Evolutionary conservation across 2,888 invertebrate genomes (phyloP), one percentile per base, ranked within the genome.

Genomic region (Celastrina argiolus): DNA sequence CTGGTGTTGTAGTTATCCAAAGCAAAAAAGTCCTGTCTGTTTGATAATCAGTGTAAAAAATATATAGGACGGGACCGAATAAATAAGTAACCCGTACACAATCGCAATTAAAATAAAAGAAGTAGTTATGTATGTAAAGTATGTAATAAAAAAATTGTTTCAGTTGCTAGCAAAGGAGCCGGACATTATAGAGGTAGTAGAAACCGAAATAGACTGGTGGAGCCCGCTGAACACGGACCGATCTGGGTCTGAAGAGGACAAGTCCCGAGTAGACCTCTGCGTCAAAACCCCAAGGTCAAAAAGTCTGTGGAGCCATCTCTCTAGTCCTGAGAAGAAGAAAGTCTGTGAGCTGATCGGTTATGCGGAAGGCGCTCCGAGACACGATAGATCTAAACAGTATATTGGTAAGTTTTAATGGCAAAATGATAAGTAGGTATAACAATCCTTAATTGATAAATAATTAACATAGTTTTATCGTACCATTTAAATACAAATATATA

Each of bases 281-380:
- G 92, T 93, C 0, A 91, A 91, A 74, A 87, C 87, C 0, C 93
- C 92, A 70, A 87, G 92, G 65, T 88, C 90, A 56, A 84, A 89
- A 70, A 92, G 90, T 0, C 76, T 93, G 42, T 93, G 93, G 91
- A 93, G 93, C 26, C 93, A 94, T 72, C 88, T 95, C 42, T 93
- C 93, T 0, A 93, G 93, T 68, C 93, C 94, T 26, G 94, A 94
- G 74, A 94, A 91, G 78, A 87, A 90, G 74, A 90, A 88, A 66
- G 88, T 94, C 22, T 93, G 92, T 73, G 92, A 93, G 73, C 91
- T 93, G n/a, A 93, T 94, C 34, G 94, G 94, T 0, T 94, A 93
- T 70, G 92, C 87, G 7, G 93, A 94, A 70, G 93, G 93, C 4
- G 92, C 88, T 56, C 87, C 92, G 0, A 76, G 75, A 34, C 80